Conservation (phyloP, 1,140 invertebrate species). For the Zaprionus camerounensis region DNA sequence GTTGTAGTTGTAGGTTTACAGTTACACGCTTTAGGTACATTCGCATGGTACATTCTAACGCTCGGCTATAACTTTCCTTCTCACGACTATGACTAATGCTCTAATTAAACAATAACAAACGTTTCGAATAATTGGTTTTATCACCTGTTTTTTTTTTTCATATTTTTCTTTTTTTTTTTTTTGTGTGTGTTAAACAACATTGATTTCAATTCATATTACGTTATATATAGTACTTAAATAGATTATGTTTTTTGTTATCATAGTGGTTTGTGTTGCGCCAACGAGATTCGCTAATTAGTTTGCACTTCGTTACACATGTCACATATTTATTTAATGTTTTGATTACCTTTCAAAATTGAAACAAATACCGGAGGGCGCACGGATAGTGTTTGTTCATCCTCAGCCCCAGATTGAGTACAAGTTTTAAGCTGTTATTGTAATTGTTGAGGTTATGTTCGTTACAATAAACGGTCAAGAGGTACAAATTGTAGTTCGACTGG, state of each 20-base stretch:
- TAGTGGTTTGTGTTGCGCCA: constrained; percentile 7
- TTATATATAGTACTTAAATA: constrained; percentile 38
- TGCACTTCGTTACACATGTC: constrained; percentile 23
- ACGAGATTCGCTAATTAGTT: constrained; percentile 24
- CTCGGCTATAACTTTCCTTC: constrained; percentile 24
- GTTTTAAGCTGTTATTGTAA: neutral
- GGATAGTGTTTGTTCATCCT: neutral
- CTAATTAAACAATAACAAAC: constrained; percentile 45
- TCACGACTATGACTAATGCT: constrained; percentile 19
- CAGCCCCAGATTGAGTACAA: neutral
- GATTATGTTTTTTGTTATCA: constrained; percentile 28
- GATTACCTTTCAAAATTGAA: constrained; percentile 23
- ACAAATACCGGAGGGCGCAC: constrained; percentile 32
- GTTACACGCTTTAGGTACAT: constrained; percentile 35
- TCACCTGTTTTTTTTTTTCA: constrained; percentile 1
- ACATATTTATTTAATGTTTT: constrained; percentile 12
- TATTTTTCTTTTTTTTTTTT: constrained; percentile 30
- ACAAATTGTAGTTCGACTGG: constrained; percentile 22
- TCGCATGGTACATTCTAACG: constrained; percentile 49
- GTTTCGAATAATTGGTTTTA: constrained; percentile 15
- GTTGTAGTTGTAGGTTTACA: constrained; percentile 23
- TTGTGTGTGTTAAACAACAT: constrained; percentile 16
- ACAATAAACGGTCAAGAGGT: constrained; percentile 11
- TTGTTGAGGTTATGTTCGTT: neutral
- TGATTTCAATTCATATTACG: constrained; percentile 70